Evolutionary conservation across 2,797 vertebrate species (phyloP), one percentile per base, ranked within the genome.

Genomic region (Phataginus tricuspis): DNA sequence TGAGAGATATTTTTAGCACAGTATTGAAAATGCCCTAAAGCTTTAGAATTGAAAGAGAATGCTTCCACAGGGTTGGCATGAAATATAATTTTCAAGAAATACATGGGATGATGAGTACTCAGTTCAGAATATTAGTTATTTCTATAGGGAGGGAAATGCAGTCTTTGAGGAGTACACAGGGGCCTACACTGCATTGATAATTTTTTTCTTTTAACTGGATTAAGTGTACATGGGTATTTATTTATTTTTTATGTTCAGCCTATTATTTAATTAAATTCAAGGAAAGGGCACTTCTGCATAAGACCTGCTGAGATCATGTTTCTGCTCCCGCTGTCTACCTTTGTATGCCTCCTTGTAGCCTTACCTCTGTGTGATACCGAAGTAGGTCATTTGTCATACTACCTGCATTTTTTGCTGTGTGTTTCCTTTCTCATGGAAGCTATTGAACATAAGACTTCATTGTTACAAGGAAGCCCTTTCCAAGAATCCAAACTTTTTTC

Each of bases 1-100:
- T 93, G 42, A 90, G 80, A 77, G 71, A 79, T 95, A 97, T 97
- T 97, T 97, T 98, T 96, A 96, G 96, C 84, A 83, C 84, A 91
- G 89, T 95, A 95, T 97, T 82, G 91, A 96, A 94, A 83, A 51
- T 91, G 53, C 95, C 96, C 94, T 96, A 61, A 71, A 87, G 89
- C 68, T 96, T 95, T 93, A 74, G 27, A 93, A 91, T 89, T 87
- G 59, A 97, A 97, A 93, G 79, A 80, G 3, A 88, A 45, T 91
- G 89, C 16, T 72, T 93, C 84, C 45, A 55, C 4, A 25, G 39
- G 12, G 59, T 95, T 95, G 89, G 83, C 86, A 92, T 85, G 78
- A 90, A 96, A 83, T 63, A 71, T n/a, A 74, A 83, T 90, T 92
- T 83, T 61, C 9, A 74, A 77, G 71, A 96, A 96, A 84, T 49